Base-by-base conservation (phyloP, 2,797 vertebrate species). In the Rhinophrynus dorsalis region DNA sequence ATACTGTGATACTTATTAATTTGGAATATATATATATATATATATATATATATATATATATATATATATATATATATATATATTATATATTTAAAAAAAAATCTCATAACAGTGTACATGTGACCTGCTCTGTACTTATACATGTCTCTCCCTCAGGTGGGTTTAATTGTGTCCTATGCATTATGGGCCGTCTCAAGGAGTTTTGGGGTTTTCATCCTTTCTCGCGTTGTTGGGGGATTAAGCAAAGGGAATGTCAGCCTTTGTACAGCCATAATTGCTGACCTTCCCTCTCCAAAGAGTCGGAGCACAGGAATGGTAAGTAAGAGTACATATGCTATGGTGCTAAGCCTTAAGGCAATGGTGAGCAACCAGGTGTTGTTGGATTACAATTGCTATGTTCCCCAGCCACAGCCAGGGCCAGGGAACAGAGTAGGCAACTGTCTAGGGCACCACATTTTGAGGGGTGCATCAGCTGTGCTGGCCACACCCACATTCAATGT, bases 171-270 rank as follows among this genome's bases (percentile, higher is more conserved):
- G 17, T 97, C 96, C 1, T 99, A 99, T 5, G 84, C 90, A 0
- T 83, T 98, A n/a, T 99, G 97, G 97, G 94, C 93, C 0, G 58
- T 92, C 73, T 98, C 97, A 32, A 84, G 71, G 80, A 97, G 90
- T 83, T 99, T 98, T 35, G 83, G 85, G n/a, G 52, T 94, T 79
- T 99, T 99, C 79, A 94, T 99, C 66, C 86, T 94, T 79, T 99
- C 96, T 80, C 92, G 97, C 59, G 84, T 94, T 15, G 78, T 99
- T 11, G 95, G 95, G 13, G 97, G 97, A 32, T 80, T 98, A 77
- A 97, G 93, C 84, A 99, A 97, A 81, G 95, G 95, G 47, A 99
- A 98, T 9, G 94, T 99, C 75, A 97, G 95, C 84, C 94, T 99
- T 63, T 97, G 89, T 86, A 95, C 95, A 0, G 96, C 96, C 63